Conservation (phyloP, 2,888 invertebrate species). For the Apodemia zela region DNA sequence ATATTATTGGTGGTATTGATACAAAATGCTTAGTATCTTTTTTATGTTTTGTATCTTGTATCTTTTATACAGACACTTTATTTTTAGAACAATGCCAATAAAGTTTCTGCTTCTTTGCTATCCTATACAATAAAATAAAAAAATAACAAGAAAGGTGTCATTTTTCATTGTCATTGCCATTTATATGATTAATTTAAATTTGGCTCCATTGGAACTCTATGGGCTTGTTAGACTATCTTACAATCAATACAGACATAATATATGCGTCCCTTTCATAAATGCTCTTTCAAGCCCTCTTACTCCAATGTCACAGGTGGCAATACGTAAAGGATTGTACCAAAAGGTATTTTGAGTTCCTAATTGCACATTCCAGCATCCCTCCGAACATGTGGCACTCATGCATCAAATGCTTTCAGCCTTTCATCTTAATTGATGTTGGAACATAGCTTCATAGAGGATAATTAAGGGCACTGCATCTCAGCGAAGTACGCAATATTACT, state of each 20-base stretch:
- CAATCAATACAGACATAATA: background rate
- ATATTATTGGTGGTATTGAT: too few relatives aligned
- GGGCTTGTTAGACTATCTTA: background rate
- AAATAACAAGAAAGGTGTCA: too few relatives aligned
- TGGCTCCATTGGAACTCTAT: background rate
- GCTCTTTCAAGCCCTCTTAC: slow-evolving; percentile 41
- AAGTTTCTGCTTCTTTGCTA: too few relatives aligned
- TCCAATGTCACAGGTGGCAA: slow-evolving; percentile 44
- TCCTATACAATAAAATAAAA: too few relatives aligned
- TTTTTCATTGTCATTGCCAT: background rate
- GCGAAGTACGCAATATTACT: slow-evolving; percentile 9
- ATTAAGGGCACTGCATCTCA: slow-evolving; percentile 23
- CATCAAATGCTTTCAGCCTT: slow-evolving; percentile 30
- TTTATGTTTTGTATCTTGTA: too few relatives aligned
- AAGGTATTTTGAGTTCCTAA: slow-evolving; percentile 36
- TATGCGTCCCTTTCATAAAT: slow-evolving; percentile 38
- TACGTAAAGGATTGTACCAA: slow-evolving; percentile 39
- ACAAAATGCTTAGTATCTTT: too few relatives aligned
- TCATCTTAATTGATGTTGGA: slow-evolving; percentile 27
- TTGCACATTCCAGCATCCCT: slow-evolving; percentile 29
- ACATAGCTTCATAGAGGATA: slow-evolving; percentile 22
- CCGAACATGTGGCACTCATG: slow-evolving; percentile 26
- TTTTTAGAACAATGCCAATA: too few relatives aligned
- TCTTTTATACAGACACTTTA: too few relatives aligned
- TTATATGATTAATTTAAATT: slow-evolving; percentile 10